Evolutionary conservation across 2,888 invertebrate genomes (phyloP), one percentile per base, ranked within the genome.

Genomic region (Lepidochrysops patricia): DNA sequence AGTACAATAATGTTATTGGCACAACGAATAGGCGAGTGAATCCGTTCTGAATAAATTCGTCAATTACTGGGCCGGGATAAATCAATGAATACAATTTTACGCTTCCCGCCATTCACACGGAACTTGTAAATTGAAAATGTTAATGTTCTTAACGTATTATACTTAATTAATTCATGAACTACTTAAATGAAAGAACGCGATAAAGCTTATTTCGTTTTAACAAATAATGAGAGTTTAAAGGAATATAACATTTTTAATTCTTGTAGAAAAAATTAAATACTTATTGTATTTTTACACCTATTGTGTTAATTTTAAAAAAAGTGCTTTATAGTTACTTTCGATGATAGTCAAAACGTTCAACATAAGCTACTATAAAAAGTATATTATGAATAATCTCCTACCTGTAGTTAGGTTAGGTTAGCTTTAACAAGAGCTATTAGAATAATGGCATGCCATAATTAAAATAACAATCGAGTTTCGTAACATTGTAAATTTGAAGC

Each of bases 61-160:
- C 29, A 52, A 62, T 64, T 57, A 48, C 62, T 57, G 60, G 57
- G 58, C 57, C 57, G 57, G 60, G 61, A 64, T 61, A 61, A 63
- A 65, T 65, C 60, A 62, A 54, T 58, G 62, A 48, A 64, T 61
- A 61, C 60, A 62, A 62, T 64, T 64, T 65, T 62, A 60, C 63
- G 62, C 57, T 64, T 27, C 37, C 61, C 61, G 60, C 32, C 57
- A 62, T 63, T 63, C 57, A 56, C 61, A 54, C 50, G 57, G 49
- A 62, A 66, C 64, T 66, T 62, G 58, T 60, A 60, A 64, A 62
- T 64, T 59, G 59, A 61, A 63, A 62, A 61, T 60, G 60, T 19
- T 19, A 37, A 37, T 37, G 37, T 37, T 37, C 37, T 37, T 37
- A 37, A 15, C 15, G 43, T 43, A 43, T 43, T 43, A 43, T 12